phyloP scores from a whole-genome alignment of 1,140 invertebrate genomes.

The Drosophila repleta region DNA sequence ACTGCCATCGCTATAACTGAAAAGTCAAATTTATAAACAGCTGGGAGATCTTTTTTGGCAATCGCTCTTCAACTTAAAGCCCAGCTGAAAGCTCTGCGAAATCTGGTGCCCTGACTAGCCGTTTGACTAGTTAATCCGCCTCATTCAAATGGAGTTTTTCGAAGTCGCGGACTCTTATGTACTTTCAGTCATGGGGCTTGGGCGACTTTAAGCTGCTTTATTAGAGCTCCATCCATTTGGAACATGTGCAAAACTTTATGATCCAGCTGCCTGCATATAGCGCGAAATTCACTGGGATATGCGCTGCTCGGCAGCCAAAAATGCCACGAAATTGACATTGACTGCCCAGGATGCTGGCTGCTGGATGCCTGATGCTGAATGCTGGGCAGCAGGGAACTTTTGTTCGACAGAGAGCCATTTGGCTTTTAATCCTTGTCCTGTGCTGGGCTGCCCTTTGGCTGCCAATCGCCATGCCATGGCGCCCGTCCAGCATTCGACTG shows the following conservation, averaged over 20 bases:
- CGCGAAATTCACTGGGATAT: not conserved
- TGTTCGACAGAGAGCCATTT: conserved; percentile 26
- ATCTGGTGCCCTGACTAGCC: not conserved
- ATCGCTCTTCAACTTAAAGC: too few relatives aligned
- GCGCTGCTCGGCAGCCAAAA: conserved; percentile 10
- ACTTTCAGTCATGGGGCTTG: not conserved
- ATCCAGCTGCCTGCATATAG: not conserved
- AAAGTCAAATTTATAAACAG: too few relatives aligned
- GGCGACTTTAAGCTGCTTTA: conserved; percentile 8
- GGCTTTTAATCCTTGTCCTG: conserved; percentile 41
- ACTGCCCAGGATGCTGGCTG: conserved; percentile 1
- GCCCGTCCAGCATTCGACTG: conserved; percentile 41
- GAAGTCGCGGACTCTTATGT: not conserved
- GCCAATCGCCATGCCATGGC: conserved; percentile 24
- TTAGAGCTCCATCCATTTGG: conserved; percentile 5
- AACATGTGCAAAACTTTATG: conserved; percentile 14
- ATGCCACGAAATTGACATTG: conserved; percentile 46
- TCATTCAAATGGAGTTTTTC: not conserved
- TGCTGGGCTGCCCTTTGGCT: conserved; percentile 43
- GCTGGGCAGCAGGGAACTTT: conserved; percentile 1
- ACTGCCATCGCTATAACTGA: too few relatives aligned
- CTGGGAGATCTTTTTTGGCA: too few relatives aligned
- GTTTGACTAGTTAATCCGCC: not conserved
- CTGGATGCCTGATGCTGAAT: not conserved
- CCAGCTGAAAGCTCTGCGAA: too few relatives aligned